Base-by-base conservation (phyloP, 1,140 invertebrate species). In the Pseudomyrmex dendroicus region DNA sequence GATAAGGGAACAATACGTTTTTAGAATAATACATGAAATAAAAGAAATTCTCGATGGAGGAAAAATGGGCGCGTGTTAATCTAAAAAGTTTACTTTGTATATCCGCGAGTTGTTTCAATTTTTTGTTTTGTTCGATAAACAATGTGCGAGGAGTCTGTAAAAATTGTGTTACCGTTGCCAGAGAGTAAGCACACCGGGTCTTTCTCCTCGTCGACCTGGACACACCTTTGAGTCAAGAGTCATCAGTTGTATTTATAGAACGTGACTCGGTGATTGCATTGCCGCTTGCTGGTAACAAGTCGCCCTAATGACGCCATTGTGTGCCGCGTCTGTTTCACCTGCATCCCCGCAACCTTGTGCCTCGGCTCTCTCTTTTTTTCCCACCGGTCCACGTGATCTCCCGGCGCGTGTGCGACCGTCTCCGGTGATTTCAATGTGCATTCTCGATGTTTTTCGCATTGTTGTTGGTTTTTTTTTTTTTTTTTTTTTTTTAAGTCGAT, bases 191-290 rank as follows among this genome's bases (percentile, higher is more conserved):
- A 22, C 61, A 63, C 35, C 35, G 35, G 76, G 54, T 84, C 70
- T 76, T 78, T 87, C 70, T 59, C 25, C 52, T 52, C 25, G 8
- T 46, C 83, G 86, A 88, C 70, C 82, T 67, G 57, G 80, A 82
- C 86, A 82, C 86, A 83, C 88, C 88, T 88, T 80, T 20, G 20
- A 76, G 85, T 76, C 83, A 63, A 73, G 78, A 90, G 84, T 89
- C 89, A 90, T 86, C 88, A 84, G 72, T 82, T 85, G 86, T 90
- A 90, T 90, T 90, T 90, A 89, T 90, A 90, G 89, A 89, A 90
- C 88, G 84, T 90, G 88, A 90, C 89, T 88, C 59, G 82, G 82
- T 83, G 87, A 90, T 90, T 86, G 85, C 87, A 85, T 83, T 88
- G 82, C 70, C 74, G 82, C 86, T 89, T 86, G 85, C 44, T 67